Evolutionary conservation across 2,113 vertebrate species (phyloP), one percentile per base, ranked within the genome.

Genomic region (Semicossyphus pulcher): DNA sequence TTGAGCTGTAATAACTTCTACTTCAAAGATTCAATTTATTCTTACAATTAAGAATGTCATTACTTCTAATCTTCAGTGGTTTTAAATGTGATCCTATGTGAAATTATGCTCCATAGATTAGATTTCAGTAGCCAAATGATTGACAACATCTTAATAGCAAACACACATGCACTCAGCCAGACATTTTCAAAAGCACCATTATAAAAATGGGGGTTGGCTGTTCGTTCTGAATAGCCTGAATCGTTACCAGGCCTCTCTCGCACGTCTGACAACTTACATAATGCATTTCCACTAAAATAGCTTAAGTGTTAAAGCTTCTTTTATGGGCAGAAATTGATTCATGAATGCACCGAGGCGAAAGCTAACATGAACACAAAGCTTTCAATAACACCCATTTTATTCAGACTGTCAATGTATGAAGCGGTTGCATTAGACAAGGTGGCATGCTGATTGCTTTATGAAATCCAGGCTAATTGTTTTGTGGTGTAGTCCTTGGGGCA

Each of bases 211-310:
- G 80, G 70, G 81, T 82, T 76, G 76, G 80, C 86, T 89, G 84
- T 92, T 88, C 78, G 81, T 89, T 89, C 71, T 93, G 88, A 92
- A 93, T 88, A 91, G 88, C 73, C 80, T 77, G 78, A 94, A 91
- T 93, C 89, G 84, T 90, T 90, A 88, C 83, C 81, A 23, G 80
- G 74, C 73, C 83, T 81, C 87, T 84, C 76, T 74, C 61, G 72
- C 73, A 84, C 87, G 83, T 91, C 87, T 89, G 86, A 90, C 84
- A 91, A 92, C 92, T 93, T 93, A 93, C 92, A 94, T 93, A 93
- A 94, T 92, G 91, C 90, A 91, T 94, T 93, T 92, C 83, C 91
- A 92, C 91, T 92, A 91, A 94, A 92, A 93, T 93, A 93, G 90
- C 91, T 91, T 92, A 93, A 93, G 91, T 93, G 92, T 91, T 94